These are phyloP conservation scores for Gymnopithys bicolor DNA, from an alignment of 2,797 vertebrate species.

Conservation along the genomic window DNA sequence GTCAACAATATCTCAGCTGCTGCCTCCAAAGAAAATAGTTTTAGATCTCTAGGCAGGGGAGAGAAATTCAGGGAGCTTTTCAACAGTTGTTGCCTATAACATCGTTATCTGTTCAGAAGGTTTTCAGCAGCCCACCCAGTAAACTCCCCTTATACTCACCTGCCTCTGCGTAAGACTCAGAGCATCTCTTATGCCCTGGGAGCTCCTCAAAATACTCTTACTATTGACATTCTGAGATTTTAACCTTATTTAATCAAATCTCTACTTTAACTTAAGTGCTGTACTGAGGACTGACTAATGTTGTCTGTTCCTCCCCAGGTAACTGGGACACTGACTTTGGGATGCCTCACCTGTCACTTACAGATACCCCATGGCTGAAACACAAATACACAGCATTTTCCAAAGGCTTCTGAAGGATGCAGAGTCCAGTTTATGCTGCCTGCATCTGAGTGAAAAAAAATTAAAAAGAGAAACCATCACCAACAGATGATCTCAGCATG, in stretches of 20 bases:
- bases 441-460: not conserved
- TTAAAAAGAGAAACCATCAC: not conserved
- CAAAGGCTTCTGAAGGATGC: not conserved
- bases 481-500: not conserved
- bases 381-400: not conserved
- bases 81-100: not conserved
- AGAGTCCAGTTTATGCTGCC: not conserved
- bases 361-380: not conserved
- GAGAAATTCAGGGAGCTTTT: not conserved
- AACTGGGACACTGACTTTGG: not conserved
- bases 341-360: not conserved
- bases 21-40: not conserved
- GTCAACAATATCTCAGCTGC: not conserved
- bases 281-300: not conserved
- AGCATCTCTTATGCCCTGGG: not conserved
- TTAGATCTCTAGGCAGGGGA: not conserved
- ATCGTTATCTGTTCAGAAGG: not conserved
- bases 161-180: not conserved
- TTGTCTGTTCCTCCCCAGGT: not conserved
- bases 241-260: not conserved
- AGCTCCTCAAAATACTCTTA: not conserved
- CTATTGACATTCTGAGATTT: not conserved
- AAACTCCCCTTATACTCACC: not conserved
- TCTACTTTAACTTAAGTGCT: not conserved
- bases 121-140: not conserved